A percentile compares a stretch with the other conserved stretches of the same genome.
Evolutionary conservation across 2,888 invertebrate species (phyloP).

Genomic region (Mechanitis messenoides): DNA sequence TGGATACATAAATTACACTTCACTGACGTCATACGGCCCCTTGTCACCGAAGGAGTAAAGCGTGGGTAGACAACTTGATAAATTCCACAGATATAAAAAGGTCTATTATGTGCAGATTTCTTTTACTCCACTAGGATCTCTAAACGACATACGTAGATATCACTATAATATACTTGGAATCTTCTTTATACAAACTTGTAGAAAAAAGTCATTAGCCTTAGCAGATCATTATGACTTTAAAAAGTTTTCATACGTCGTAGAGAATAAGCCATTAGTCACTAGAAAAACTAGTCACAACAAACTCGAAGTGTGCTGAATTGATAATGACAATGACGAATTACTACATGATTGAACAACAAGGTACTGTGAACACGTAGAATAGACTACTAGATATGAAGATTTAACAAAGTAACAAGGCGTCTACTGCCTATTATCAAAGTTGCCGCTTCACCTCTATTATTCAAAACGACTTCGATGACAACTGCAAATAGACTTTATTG

Average conservation of each 20-base stretch:
- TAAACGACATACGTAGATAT: not conserved
- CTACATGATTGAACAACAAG: slow-evolving; percentile 18
- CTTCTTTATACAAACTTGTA: not conserved
- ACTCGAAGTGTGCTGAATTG: slow-evolving; percentile 49
- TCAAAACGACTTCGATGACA: slow-evolving; percentile 30
- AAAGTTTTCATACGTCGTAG: slow-evolving; percentile 1
- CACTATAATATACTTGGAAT: slow-evolving; percentile 1
- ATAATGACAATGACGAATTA: slow-evolving; percentile 39
- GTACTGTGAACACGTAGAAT: slow-evolving; percentile 2
- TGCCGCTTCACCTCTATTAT: slow-evolving; percentile 31
- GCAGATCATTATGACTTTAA: not conserved
- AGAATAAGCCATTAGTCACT: not conserved
- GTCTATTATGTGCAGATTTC: not conserved
- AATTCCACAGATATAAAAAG: too few relatives aligned
- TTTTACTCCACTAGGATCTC: not conserved
- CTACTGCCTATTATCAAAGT: slow-evolving; percentile 34
- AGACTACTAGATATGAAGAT: slow-evolving; percentile 3
- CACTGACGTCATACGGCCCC: slow-evolving; percentile 45
- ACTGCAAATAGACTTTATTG: slow-evolving; percentile 32
- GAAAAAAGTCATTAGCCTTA: slow-evolving; percentile 1
- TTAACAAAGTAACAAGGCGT: slow-evolving; percentile 16
- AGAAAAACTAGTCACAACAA: slow-evolving; percentile 28
- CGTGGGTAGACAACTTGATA: slow-evolving; percentile 13
- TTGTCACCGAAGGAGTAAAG: slow-evolving; percentile 21
- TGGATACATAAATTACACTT: slow-evolving; percentile 20